A percentile compares a stretch with the other conserved stretches of the same genome.
Conservation (phyloP, 2,888 invertebrate genomes). For the Orgyia antiqua region DNA sequence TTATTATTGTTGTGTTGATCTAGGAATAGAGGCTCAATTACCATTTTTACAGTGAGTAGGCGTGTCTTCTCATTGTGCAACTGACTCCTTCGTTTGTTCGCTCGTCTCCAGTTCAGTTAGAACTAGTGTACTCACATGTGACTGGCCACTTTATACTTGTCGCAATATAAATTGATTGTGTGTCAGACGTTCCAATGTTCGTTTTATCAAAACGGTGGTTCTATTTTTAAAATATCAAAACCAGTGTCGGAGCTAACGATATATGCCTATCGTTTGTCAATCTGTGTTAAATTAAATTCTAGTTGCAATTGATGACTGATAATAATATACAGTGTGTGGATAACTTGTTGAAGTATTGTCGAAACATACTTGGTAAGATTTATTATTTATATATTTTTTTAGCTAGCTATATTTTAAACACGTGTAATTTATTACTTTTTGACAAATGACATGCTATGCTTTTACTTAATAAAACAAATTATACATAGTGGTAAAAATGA, state of each 20-base stretch:
- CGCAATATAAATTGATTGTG: constrained; percentile 64
- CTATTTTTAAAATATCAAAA: constrained; percentile 12
- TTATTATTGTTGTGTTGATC: constrained; percentile 6
- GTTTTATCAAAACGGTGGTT: constrained; percentile 23
- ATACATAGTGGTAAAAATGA: too few species aligned
- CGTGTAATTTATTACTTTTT: too few species aligned
- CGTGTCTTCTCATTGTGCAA: constrained; percentile 22
- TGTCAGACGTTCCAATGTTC: constrained; percentile 31
- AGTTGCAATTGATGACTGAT: too few species aligned
- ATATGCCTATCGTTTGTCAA: constrained; percentile 10
- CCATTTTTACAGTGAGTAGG: constrained; percentile 23
- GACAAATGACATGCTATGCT: too few species aligned
- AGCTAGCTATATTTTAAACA: too few species aligned
- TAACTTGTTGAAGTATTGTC: too few species aligned
- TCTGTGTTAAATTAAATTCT: too few species aligned
- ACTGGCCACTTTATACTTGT: constrained; percentile 32
- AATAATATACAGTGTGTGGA: too few species aligned
- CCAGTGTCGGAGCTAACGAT: constrained; percentile 19
- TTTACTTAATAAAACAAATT: too few species aligned
- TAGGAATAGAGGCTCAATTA: constrained; percentile 25
- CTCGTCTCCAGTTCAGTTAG: constrained; percentile 48
- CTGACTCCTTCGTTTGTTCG: constrained; percentile 25
- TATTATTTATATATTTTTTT: too few species aligned
- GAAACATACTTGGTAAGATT: too few species aligned
- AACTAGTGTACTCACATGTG: constrained; percentile 52